Evolutionary conservation across 2,113 vertebrate genomes (phyloP).

Genomic region (Suricata suricatta): DNA sequence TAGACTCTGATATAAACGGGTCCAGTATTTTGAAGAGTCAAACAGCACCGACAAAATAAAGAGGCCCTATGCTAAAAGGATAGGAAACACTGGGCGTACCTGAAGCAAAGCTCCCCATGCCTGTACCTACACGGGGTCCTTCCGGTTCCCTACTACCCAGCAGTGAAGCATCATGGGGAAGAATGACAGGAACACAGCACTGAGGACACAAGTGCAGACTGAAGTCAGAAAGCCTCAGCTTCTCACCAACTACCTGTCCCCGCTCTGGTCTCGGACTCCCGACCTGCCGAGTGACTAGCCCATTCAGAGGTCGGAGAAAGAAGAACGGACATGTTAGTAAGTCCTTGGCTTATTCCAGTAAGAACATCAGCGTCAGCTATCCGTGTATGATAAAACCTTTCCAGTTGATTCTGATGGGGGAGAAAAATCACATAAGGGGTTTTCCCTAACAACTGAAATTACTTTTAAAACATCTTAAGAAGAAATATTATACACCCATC

Average conservation of each 20-base stretch:
- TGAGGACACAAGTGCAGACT: neutral
- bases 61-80: neutral
- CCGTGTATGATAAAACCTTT: neutral
- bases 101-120: neutral
- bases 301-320: neutral
- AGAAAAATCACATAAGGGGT: neutral
- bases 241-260: neutral
- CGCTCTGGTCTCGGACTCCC: neutral
- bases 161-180: neutral
- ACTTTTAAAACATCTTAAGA: neutral
- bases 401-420: neutral
- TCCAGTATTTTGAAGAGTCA: neutral
- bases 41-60: conserved; percentile 18
- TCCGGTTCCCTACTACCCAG: neutral
- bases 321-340: neutral
- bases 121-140: neutral
- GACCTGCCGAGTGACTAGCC: neutral
- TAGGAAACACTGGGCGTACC: neutral
- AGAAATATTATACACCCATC: neutral
- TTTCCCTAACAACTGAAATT: neutral
- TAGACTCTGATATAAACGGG: neutral
- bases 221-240: neutral
- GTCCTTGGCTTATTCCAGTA: neutral
- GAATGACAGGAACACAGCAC: neutral
- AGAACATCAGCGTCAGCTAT: neutral